Base-by-base conservation (phyloP, 1,140 invertebrate species). In the Dinothrombium tinctorium region DNA sequence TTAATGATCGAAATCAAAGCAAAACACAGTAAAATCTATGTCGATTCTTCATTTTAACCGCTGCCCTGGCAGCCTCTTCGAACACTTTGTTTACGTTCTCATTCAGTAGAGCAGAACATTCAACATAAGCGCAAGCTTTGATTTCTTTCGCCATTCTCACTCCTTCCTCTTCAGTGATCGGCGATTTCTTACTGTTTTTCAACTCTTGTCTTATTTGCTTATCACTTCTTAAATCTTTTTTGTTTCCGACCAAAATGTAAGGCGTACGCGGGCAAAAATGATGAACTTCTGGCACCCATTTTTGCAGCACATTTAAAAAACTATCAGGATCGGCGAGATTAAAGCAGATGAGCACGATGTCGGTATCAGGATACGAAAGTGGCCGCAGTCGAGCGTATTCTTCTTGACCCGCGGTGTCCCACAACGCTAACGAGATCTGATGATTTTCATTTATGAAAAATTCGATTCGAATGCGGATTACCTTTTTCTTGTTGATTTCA, bases 71-170 rank as follows among this genome's bases (percentile, higher is more conserved):
- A 51, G 92, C 92, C 51, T 86, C 95, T 70, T 98, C 90, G 65
- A 99, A 98, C 32, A 99, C 90, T 65, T 96, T 89, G 54, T 87
- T 70, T 33, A 98, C 89, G 54, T 90, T 90, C 58, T 98, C 92
- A 72, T 96, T 98, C 59, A 86, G 96, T 63, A 98, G 98, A 53
- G 92, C 90, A 37, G 89, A 96, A 66, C 92, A 99, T 68, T 99
- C 92, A 48, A 98, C 69, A 67, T 98, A 98, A 43, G 83, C 86
- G 61, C 90, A 96, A 45, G 92, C 92, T 62, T 89, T 94, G 47
- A 99, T 98, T 66, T 95, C 95, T 57, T 98, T 89, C 29, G 92
- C 87, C 86, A 96, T 95, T 35, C 84, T 75, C 50, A 84, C 73
- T 45, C 44, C 63, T 59, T 98, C 90, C 55, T 96, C 90, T 33